Evolutionary conservation across 2,113 vertebrate species (phyloP), one percentile per base, ranked within the genome.

Genomic region (Pteruthius melanotis): DNA sequence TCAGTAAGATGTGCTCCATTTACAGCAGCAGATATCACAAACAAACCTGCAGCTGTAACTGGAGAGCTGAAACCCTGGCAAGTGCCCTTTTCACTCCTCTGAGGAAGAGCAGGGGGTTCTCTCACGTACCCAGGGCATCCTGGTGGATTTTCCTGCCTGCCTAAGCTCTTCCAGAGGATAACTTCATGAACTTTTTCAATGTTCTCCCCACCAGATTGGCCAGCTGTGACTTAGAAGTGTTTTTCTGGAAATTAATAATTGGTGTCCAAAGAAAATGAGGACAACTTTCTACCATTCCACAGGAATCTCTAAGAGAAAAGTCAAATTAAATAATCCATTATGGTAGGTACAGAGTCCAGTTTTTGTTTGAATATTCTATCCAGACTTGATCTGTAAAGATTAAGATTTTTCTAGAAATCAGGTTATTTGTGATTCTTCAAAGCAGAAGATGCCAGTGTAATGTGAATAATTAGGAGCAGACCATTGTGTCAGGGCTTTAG

Each of bases 121-220:
- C 15, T 30, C 4, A 9, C 0, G 11, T 0, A 11, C 6, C 44
- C 4, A 4, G 35, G 9, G 17, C 18, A 23, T 49, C 33, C 50
- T 53, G 18, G 4, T n/a, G 68, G 30, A 12, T 10, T 75, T 53
- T 63, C 59, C 50, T 69, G 35, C 57, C 53, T 50, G 54, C 1
- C 33, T 9, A 39, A n/a, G 31, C 44, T 26, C 10, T 47, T 65
- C 26, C 13, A 56, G 71, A 50, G 50, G 15, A 15, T 57, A 27
- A 2, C 35, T 35, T 22, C 13, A 3, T 17, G n/a, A 57, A 30
- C 10, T 20, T 40, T 61, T 31, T 27, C 37, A 37, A 2, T 7
- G 27, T 1, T 40, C 22, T 75, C 30, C 14, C 31, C 70, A 28
- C 37, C 72, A 59, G 20, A 19, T 1, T 37, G 86, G 30, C 15